phyloP scores from a whole-genome alignment of 2,113 vertebrate species.

The Lepus americanus region DNA sequence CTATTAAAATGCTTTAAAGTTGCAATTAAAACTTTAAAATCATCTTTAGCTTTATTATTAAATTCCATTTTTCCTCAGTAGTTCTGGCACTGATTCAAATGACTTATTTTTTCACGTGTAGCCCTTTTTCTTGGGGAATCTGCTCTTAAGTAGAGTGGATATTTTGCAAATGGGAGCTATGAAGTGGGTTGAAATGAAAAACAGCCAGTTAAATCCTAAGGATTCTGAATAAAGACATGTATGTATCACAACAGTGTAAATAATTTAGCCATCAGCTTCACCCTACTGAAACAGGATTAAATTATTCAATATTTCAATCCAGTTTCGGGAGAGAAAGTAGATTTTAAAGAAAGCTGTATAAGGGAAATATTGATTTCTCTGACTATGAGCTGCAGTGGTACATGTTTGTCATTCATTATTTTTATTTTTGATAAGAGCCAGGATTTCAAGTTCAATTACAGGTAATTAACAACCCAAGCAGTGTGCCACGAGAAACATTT shows the following conservation, averaged over 20 bases:
- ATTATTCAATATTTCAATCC: constrained; percentile 49
- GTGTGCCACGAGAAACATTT: constrained; percentile 18
- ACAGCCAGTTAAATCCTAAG: background rate
- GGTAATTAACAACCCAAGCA: constrained; percentile 37
- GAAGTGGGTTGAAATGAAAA: constrained; percentile 33
- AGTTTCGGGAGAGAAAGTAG: constrained; percentile 6
- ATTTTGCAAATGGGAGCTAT: constrained; percentile 46
- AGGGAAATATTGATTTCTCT: constrained; percentile 37
- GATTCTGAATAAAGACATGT: constrained; percentile 12
- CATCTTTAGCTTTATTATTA: constrained; percentile 69
- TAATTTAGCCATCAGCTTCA: constrained; percentile 30
- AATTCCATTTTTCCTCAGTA: constrained; percentile 52
- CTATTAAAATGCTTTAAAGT: constrained; percentile 59
- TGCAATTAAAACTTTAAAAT: constrained; percentile 65
- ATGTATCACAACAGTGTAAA: background rate
- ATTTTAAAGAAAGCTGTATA: constrained; percentile 34
- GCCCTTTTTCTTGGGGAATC: constrained; percentile 49
- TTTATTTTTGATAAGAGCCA: constrained; percentile 58
- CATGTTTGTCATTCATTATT: constrained; percentile 46
- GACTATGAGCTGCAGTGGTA: background rate
- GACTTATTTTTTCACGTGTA: constrained; percentile 13
- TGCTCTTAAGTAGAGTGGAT: constrained; percentile 34
- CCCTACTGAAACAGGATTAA: constrained; percentile 14
- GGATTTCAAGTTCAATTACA: constrained; percentile 28
- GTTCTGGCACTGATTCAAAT: constrained; percentile 59